Evolutionary conservation across 1,140 invertebrate genomes (phyloP), one percentile per base, ranked within the genome.

Genomic region (Odontomachus brunneus): DNA sequence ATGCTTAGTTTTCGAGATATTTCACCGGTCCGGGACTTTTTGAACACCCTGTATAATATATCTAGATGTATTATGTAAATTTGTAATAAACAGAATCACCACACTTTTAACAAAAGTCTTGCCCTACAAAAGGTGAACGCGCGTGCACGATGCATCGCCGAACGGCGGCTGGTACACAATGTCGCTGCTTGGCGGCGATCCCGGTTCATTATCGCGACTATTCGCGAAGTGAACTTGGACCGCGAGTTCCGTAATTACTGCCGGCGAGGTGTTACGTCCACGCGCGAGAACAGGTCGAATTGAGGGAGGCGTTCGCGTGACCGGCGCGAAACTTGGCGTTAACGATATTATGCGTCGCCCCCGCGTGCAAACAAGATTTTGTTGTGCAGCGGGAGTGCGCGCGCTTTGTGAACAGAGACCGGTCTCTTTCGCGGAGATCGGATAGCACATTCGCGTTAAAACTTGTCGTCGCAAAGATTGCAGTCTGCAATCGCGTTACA

Each of bases 241-340:
- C 63, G 49, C 75, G 75, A 80, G 75, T 80, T 80, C 53, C 75
- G 24, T 80, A 80, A 80, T 80, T 80, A 65, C 65, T 80, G 17
- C 65, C 22, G 53, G 65, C 65, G 65, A 80, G 57, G 51, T 80
- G 75, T 80, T 80, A 69, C 75, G 57, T 71, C 65, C 65, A 65
- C 75, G 24, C 57, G 65, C 29, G 65, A 71, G 57, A 80, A 80
- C 75, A 80, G 71, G 51, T 53, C 75, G 75, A 71, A 80, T 80
- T 80, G 75, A 80, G 75, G 44, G 71, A 80, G 51, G 75, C 65
- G 65, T 59, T 19, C 19, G 53, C 63, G 75, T 69, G 65, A 80
- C 65, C 65, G 65, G 75, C 51, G 33, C 9, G 38, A 80, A 80
- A 69, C 33, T 80, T 80, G 44, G 53, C 75, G 69, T 69, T 69